Evolutionary conservation across 2,113 vertebrate species (phyloP), one percentile per base, ranked within the genome.

Genomic region (Labeo catla): DNA sequence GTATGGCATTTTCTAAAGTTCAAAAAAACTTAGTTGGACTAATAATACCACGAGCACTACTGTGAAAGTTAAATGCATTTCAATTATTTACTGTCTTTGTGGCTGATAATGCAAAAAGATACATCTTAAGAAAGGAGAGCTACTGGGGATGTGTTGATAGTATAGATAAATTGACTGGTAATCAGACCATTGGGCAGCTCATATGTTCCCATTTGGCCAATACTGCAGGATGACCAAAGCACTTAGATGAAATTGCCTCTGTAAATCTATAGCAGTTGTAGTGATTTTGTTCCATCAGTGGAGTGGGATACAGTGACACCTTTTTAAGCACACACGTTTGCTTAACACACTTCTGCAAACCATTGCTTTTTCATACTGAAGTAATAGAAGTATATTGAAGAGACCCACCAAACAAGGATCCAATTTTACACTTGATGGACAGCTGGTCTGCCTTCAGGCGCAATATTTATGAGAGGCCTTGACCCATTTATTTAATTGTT

Each of bases 201-300:
- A 87, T 86, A 73, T 59, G 81, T 78, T 77, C 87, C 84, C 87
- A 90, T 86, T 88, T 90, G 91, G 84, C 90, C 92, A 90, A 89
- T 91, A 90, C 83, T 85, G 54, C 79, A 87, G 87, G 91, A 89
- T 91, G 84, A 89, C 84, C 86, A 79, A 86, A 91, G 88, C 92
- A 90, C 92, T 93, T 92, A 87, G 90, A 90, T 36, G 80, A 85
- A 91, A 93, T 92, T 90, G 89, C 91, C 89, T 90, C 73, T 83
- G 88, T 90, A 86, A 89, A 92, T 88, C 86, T 88, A 61, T 78
- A 91, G 82, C 54, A n/a, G 65, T 61, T 89, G 88, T 47, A 77
- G 65, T 73, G 66, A 43, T 47, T 36, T 39, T 82, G 65, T 74
- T 73, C 34, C 39, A 28, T 83, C 81, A 83, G 81, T 78, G 72